Evolutionary conservation across 1,140 invertebrate genomes (phyloP), one percentile per base, ranked within the genome.

Genomic region (Macrotrachela quadricornifera): DNA sequence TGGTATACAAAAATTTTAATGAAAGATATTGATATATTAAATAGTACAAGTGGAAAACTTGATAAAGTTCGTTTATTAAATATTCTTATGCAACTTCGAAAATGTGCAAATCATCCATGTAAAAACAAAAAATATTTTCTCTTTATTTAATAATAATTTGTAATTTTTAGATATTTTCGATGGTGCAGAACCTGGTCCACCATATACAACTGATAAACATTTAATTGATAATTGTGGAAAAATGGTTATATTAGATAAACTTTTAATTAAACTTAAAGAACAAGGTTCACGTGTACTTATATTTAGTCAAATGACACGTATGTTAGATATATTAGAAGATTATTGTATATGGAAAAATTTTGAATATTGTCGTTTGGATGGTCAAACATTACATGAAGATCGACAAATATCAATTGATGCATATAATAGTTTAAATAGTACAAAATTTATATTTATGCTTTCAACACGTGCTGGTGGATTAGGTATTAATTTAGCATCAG

Each of bases 121-220:
- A n/a, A n/a, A n/a, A n/a, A n/a, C n/a, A n/a, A n/a, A n/a, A n/a
- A n/a, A n/a, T n/a, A n/a, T n/a, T n/a, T n/a, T n/a, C n/a, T n/a
- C n/a, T n/a, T n/a, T n/a, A n/a, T n/a, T n/a, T n/a, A n/a, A n/a
- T n/a, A n/a, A n/a, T n/a, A n/a, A n/a, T n/a, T n/a, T n/a, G n/a
- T n/a, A n/a, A n/a, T n/a, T n/a, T n/a, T n/a, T n/a, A n/a, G n/a
- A 99, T 69, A 69, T 99, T 45, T 99, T 99, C 66, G 92, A 97
- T 65, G 94, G 94, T 1, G 90, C 91, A 3, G 94, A 99, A 68
- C 91, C 91, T 0, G 91, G 75, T 49, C 94, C 94, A 2, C 94
- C 94, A 0, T 99, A 92, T 65, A 99, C 94, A 0, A 99, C 92
- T 0, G 94, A 97, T 62, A 78, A 85, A 57, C 94, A 99, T 75